Evolutionary conservation across 2,888 invertebrate species (phyloP).

Genomic region (Chymomyza caudatula): DNA sequence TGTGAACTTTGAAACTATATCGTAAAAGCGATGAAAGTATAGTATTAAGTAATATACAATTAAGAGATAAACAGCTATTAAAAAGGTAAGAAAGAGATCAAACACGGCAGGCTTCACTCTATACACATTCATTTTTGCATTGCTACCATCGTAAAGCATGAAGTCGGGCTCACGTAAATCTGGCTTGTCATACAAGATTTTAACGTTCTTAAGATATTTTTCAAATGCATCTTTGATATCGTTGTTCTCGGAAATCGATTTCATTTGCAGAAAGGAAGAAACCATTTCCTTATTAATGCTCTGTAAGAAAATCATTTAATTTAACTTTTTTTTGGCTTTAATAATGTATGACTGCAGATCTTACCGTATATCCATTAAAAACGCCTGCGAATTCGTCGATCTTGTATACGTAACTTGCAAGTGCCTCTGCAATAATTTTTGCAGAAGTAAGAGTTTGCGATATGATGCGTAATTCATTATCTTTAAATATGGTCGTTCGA

Average conservation of each 20-base stretch:
- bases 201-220: slow-evolving; percentile 88
- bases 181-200: slow-evolving; percentile 83
- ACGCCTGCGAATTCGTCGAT: slow-evolving; percentile 81
- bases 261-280: slow-evolving; percentile 86
- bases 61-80: slow-evolving; percentile 90
- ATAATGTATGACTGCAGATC: slow-evolving; percentile 42
- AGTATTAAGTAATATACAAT: slow-evolving; percentile 89
- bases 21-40: slow-evolving; percentile 84
- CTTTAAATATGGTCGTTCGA: slow-evolving; percentile 75
- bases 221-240: slow-evolving; percentile 86
- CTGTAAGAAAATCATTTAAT: slow-evolving; percentile 77
- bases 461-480: slow-evolving; percentile 59
- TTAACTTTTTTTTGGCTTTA: background rate
- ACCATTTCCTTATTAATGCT: slow-evolving; percentile 86
- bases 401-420: slow-evolving; percentile 90
- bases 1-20: slow-evolving; percentile 80
- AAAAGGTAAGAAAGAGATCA: slow-evolving; percentile 94
- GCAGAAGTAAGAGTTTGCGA: slow-evolving; percentile 80
- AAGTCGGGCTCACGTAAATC: slow-evolving; percentile 96
- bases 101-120: slow-evolving; percentile 98
- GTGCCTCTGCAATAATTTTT: slow-evolving; percentile 87
- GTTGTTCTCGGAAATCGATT: slow-evolving; percentile 83
- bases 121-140: slow-evolving; percentile 90
- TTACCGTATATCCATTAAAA: slow-evolving; percentile 87
- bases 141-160: slow-evolving; percentile 90